Conservation (phyloP, 1,140 invertebrate genomes). For the Seison nebaliae region DNA sequence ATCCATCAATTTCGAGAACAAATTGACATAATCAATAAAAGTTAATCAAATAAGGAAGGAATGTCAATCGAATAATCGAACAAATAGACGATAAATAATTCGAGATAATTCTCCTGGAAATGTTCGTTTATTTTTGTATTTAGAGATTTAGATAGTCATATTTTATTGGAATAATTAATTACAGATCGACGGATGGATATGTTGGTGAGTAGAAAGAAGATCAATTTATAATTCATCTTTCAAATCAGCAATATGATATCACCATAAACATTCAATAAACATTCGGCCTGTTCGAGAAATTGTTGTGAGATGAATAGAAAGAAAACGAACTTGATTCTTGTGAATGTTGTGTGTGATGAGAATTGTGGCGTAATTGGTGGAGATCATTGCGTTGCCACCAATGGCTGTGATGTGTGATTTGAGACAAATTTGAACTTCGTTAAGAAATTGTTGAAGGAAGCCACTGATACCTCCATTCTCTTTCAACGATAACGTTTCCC, state of each 20-base stretch:
- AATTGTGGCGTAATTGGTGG: constrained; percentile 68
- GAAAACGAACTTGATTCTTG: constrained; percentile 59
- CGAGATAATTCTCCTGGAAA: too few relatives aligned
- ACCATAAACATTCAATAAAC: constrained; percentile 69
- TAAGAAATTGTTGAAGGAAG: constrained; percentile 69
- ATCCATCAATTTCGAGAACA: too few relatives aligned
- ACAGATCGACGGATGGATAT: too few relatives aligned
- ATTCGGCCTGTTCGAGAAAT: constrained; percentile 42
- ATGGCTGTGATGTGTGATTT: constrained; percentile 64
- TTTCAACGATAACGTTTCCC: constrained; percentile 64
- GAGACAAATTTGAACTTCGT: constrained; percentile 62
- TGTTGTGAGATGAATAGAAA: not conserved
- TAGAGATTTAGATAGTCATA: too few relatives aligned
- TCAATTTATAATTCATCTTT: too few relatives aligned
- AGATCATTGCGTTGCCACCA: constrained; percentile 76
- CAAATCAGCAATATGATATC: constrained; percentile 69
- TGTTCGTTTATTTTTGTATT: too few relatives aligned
- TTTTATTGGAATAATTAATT: too few relatives aligned
- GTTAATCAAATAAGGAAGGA: too few relatives aligned
- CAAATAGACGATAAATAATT: too few relatives aligned
- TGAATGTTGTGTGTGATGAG: constrained; percentile 64
- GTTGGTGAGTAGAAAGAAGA: too few relatives aligned
- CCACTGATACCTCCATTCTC: constrained; percentile 61
- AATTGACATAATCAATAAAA: too few relatives aligned
- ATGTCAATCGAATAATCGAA: too few relatives aligned